These are phyloP conservation scores for Bucco capensis DNA, from an alignment of 2,113 vertebrate genomes.

Conservation along the genomic window DNA sequence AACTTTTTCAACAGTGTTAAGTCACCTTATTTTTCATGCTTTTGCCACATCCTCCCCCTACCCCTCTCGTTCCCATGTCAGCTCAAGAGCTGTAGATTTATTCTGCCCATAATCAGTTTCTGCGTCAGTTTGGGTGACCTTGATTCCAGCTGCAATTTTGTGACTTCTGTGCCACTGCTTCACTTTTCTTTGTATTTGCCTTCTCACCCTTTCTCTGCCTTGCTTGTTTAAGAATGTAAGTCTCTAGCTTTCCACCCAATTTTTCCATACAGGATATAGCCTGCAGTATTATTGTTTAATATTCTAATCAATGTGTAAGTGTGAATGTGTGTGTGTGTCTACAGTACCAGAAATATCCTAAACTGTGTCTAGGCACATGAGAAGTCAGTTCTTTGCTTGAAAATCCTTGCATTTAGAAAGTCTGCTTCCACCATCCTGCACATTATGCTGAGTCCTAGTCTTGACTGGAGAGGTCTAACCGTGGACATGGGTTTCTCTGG, in stretches of 20 bases:
- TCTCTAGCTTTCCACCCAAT: background rate
- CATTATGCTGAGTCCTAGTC: background rate
- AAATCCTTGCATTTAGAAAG: background rate
- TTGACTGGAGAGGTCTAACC: background rate
- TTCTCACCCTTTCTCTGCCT: background rate
- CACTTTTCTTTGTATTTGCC: background rate
- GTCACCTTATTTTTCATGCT: background rate
- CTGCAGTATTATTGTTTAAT: background rate
- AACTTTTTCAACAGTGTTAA: background rate
- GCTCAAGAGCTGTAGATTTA: background rate
- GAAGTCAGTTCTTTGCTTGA: background rate
- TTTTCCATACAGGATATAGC: background rate
- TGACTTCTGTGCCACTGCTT: background rate
- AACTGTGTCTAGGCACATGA: background rate
- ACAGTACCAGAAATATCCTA: background rate
- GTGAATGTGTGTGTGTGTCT: background rate
- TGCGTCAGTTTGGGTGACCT: conserved; percentile 1
- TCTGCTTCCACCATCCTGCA: background rate
- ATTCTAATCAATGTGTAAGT: background rate
- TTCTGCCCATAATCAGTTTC: background rate
- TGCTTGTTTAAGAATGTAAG: background rate
- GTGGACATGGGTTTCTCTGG: fast-evolving
- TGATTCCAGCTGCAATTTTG: background rate
- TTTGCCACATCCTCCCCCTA: background rate
- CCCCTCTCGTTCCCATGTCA: fast-evolving